A percentile compares a stretch with the other conserved stretches of the same genome.
phyloP scores from a whole-genome alignment of 2,113 vertebrate genomes.

The Myocastor coypus region DNA sequence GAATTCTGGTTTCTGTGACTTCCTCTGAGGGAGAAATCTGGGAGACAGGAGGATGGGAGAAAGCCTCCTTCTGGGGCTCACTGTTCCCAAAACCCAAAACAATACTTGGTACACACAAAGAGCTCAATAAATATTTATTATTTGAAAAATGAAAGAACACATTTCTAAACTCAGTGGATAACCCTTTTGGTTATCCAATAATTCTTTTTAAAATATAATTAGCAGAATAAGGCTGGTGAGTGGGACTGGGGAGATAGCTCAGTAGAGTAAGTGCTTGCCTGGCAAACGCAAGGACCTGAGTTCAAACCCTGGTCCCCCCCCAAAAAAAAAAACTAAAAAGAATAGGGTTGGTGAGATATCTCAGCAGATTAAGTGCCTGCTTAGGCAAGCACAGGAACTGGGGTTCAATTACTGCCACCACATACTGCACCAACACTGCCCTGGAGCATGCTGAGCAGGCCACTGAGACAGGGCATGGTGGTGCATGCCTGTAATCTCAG shows the following conservation, averaged over 20 bases:
- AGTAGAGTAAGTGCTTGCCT: too few relatives aligned
- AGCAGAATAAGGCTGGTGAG: not conserved
- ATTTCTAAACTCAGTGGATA: not conserved
- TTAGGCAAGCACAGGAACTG: too few relatives aligned
- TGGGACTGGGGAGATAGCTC: too few relatives aligned
- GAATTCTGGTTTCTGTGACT: not conserved
- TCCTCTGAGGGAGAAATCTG: not conserved
- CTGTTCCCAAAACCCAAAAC: not conserved
- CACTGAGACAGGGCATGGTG: too few relatives aligned
- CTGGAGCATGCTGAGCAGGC: too few relatives aligned
- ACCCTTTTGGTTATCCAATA: not conserved
- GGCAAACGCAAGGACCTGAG: too few relatives aligned
- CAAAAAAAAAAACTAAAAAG: too few relatives aligned
- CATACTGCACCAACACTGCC: too few relatives aligned
- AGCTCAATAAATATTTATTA: not conserved
- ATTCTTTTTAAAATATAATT: not conserved
- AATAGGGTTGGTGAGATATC: not conserved
- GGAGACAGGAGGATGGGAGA: not conserved
- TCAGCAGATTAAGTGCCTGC: too few relatives aligned
- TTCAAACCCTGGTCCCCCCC: too few relatives aligned
- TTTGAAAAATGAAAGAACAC: not conserved
- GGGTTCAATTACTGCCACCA: too few relatives aligned
- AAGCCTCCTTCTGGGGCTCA: not conserved
- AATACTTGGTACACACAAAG: not conserved
- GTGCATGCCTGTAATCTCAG: too few relatives aligned